A percentile compares a stretch with the other conserved stretches of the same genome.
phyloP scores from a whole-genome alignment of 2,113 vertebrate species.

The Melanostigma gelatinosum region DNA sequence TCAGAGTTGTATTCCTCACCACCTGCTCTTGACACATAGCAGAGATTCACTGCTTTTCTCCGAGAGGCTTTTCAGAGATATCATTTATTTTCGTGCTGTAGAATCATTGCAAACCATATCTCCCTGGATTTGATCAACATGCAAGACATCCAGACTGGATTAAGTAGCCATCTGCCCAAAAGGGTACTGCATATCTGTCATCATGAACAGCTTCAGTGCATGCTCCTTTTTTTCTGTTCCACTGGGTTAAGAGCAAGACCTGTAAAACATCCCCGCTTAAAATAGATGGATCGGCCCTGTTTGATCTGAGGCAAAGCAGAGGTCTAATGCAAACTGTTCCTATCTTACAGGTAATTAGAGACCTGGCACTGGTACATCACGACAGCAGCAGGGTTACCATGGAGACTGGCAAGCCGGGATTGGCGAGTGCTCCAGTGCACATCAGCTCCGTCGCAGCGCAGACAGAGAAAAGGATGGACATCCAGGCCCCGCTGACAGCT shows the following conservation, averaged over 20 bases:
- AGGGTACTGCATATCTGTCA: not conserved
- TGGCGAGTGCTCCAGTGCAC: slow-evolving; percentile 71
- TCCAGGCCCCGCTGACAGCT: slow-evolving; percentile 80
- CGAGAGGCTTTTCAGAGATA: not conserved
- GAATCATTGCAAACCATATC: slow-evolving; percentile 1
- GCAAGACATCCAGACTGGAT: slow-evolving; percentile 20
- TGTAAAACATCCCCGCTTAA: slow-evolving; percentile 21
- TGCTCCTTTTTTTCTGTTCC: slow-evolving; percentile 9
- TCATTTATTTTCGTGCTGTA: not conserved
- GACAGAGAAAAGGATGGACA: slow-evolving; percentile 76
- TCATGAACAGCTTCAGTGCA: not conserved
- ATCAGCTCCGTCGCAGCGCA: slow-evolving; percentile 69
- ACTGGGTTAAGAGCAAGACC: slow-evolving; percentile 8
- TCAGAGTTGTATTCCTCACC: slow-evolving; percentile 3
- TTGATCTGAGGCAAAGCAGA: slow-evolving; percentile 51
- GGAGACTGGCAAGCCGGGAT: slow-evolving; percentile 84
- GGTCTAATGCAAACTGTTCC: slow-evolving; percentile 75
- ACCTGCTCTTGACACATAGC: slow-evolving; percentile 20
- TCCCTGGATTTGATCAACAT: slow-evolving; percentile 15
- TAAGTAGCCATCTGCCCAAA: slow-evolving; percentile 35
- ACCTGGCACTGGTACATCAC: slow-evolving; percentile 75
- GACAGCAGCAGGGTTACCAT: slow-evolving; percentile 83
- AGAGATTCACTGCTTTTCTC: not conserved
- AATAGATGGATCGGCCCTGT: slow-evolving; percentile 11
- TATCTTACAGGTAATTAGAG: slow-evolving; percentile 84